Evolutionary conservation across 1,140 invertebrate genomes (phyloP), one percentile per base, ranked within the genome.

Genomic region (Himalopsyche phryganea): DNA sequence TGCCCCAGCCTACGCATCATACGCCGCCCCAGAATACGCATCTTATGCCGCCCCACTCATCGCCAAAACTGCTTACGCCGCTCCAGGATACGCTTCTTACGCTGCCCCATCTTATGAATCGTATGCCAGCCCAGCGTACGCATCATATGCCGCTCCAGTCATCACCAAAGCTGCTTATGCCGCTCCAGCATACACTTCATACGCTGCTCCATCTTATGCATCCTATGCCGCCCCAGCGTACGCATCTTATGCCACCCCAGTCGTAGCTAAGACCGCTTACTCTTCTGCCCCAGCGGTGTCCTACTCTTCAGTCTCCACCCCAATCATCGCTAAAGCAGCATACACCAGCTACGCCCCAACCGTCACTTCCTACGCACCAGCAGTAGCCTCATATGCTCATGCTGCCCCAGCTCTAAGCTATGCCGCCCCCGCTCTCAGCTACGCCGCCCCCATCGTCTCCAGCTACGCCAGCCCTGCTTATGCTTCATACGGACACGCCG

Each of bases 1-100:
- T n/a, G 38, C 66, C 11, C 65, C 66, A 36, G 67, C 71, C 36
- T 65, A 71, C 15, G 66, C 69, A 32, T 56, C 60, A 50, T 20
- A 53, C 49, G 58, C 60, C n/a, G 40, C 50, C 4, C 50, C 60
- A 11, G 9, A n/a, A 35, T 47, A 60, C 51, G 28, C 48, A 19
- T 46, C 67, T 47, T 71, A 74, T 50, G 66, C 73, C 19, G 66
- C 69, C 32, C 60, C 65, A 11, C 58, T 63, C 6, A 13, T 51
- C 35, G 57, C 65, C 4, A 45, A 65, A 0, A 45, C 62, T 10
- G 65, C 65, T 46, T 61, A 61, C 28, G 53, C 56, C 45, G 51
- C 65, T 9, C 66, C 58, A n/a, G 35, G 33, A 13, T 17, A 47
- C 10, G 51, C 58, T 11, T 44, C 38, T 33, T 54, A 56, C 15